phyloP scores from a whole-genome alignment of 2,797 vertebrate species.

The Danio aesculapii region DNA sequence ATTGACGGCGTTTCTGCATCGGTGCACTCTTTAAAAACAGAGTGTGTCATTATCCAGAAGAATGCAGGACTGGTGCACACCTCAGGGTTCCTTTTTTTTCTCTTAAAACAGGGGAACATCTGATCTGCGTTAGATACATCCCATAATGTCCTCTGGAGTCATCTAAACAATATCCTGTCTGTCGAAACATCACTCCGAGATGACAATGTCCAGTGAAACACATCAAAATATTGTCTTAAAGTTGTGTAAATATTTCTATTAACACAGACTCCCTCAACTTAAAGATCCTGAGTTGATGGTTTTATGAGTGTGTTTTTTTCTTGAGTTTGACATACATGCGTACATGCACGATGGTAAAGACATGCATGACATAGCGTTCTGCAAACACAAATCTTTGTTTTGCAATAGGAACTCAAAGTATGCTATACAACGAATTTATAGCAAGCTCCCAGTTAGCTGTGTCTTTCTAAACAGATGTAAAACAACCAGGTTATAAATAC shows the following conservation, averaged over 20 bases:
- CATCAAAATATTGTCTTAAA: constrained; percentile 35
- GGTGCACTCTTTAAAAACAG: constrained; percentile 66
- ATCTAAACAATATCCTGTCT: constrained; percentile 17
- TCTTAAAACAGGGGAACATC: constrained; percentile 16
- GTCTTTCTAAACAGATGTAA: constrained; percentile 46
- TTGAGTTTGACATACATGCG: constrained; percentile 21
- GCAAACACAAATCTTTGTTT: constrained; percentile 22
- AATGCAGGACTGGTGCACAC: constrained; percentile 47
- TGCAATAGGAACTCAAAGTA: constrained; percentile 32
- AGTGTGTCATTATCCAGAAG: constrained; percentile 18
- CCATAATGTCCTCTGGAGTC: constrained; percentile 22
- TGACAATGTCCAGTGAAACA: constrained; percentile 33
- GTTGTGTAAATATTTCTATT: constrained; percentile 46
- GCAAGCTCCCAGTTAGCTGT: constrained; percentile 35
- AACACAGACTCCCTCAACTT: not conserved
- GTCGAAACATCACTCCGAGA: not conserved
- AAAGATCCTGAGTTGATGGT: constrained; percentile 18
- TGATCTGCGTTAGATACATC: constrained; percentile 28
- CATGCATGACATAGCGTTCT: not conserved
- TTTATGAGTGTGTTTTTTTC: constrained; percentile 26
- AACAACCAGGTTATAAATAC: constrained; percentile 41
- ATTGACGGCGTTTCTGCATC: constrained; percentile 62
- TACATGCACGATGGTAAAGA: constrained; percentile 7
- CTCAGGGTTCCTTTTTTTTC: constrained; percentile 29
- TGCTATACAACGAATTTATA: constrained; percentile 13